phyloP scores from a whole-genome alignment of 1,140 invertebrate species.

The Bilobella aurantiaca region DNA sequence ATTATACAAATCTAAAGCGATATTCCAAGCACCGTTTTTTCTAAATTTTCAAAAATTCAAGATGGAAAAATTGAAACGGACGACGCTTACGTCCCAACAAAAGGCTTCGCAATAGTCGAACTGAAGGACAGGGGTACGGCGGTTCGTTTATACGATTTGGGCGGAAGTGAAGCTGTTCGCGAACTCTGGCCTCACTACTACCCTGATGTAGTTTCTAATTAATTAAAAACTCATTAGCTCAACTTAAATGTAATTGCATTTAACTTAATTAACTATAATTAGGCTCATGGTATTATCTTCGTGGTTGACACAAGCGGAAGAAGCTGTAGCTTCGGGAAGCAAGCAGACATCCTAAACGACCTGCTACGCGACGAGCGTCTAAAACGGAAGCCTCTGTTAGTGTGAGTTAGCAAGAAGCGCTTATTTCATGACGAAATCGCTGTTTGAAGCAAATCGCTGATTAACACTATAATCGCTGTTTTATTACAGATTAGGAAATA shows the following conservation, averaged over 20 bases:
- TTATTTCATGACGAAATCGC: neutral
- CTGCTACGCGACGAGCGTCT: neutral
- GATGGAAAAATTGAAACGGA: neutral
- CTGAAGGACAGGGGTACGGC: neutral
- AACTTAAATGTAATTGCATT: neutral
- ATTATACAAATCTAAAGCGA: neutral
- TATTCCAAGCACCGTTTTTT: neutral
- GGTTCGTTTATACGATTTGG: neutral
- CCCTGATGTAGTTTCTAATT: constrained; percentile 1
- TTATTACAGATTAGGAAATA: neutral
- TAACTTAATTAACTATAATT: neutral
- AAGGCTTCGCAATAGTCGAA: neutral
- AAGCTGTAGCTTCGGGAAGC: neutral
- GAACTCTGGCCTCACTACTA: constrained; percentile 1
- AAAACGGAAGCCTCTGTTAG: neutral
- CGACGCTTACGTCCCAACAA: neutral
- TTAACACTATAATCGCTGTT: neutral
- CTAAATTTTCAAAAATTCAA: neutral
- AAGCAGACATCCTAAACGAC: neutral
- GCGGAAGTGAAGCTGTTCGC: neutral
- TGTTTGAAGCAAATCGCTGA: neutral
- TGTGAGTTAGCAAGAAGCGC: neutral
- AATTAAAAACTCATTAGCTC: neutral
- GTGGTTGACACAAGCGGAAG: neutral
- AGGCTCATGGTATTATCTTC: neutral